phyloP scores from a whole-genome alignment of 2,888 invertebrate genomes.

The Pachydiplax longipennis region DNA sequence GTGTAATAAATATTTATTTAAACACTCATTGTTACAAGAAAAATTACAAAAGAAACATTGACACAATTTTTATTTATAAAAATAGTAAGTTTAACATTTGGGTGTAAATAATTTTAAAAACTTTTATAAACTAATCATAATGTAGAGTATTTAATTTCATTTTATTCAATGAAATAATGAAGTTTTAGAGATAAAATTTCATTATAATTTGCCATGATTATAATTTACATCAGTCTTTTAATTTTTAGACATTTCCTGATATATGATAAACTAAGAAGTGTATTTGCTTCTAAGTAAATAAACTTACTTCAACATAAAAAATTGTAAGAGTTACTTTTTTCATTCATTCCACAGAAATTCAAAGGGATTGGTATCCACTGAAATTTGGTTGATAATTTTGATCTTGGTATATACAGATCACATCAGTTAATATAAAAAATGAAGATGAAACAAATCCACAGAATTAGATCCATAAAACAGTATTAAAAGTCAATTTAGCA shows the following conservation, averaged over 20 bases:
- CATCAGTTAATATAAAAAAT: not conserved
- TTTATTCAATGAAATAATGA: not conserved
- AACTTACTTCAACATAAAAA: too few species aligned
- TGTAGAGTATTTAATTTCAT: not conserved
- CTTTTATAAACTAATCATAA: not conserved
- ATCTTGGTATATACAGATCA: not conserved
- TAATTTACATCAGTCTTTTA: not conserved
- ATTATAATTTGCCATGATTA: not conserved
- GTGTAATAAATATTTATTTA: not conserved
- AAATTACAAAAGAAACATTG: not conserved
- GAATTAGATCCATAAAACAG: not conserved
- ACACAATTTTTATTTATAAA: not conserved
- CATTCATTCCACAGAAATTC: not conserved
- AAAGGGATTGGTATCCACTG: not conserved
- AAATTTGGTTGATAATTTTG: not conserved
- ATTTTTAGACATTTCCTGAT: not conserved
- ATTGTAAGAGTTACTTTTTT: too few species aligned
- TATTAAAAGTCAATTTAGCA: not conserved
- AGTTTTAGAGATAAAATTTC: not conserved
- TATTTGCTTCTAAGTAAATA: too few species aligned
- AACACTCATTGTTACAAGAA: not conserved
- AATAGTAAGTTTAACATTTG: not conserved
- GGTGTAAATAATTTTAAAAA: not conserved
- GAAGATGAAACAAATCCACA: not conserved
- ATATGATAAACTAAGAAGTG: too few species aligned